Conservation (phyloP, 92 coral and sea anemone genomes). For the Isaurus tuberculatus region DNA sequence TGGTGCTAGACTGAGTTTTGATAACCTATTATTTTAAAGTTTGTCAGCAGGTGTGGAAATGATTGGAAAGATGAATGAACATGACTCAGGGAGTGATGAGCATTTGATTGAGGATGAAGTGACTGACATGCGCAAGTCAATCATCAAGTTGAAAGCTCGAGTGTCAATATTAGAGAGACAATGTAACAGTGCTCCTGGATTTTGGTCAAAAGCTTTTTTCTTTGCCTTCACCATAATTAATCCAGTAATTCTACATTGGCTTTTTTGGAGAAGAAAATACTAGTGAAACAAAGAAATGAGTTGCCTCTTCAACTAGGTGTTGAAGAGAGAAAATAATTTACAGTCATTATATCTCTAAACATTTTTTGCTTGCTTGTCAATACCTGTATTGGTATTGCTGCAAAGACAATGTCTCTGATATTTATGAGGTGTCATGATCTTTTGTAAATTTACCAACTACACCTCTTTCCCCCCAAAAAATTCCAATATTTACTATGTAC, state of each 20-base stretch:
- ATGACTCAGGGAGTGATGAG: constrained; percentile 65
- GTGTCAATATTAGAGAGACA: constrained; percentile 78
- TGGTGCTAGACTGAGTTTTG: too few species aligned
- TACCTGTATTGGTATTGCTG: too few species aligned
- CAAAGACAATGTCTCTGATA: too few species aligned
- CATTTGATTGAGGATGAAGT: constrained; percentile 62
- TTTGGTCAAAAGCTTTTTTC: constrained; percentile 85
- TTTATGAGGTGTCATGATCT: too few species aligned
- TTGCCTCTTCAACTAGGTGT: neutral
- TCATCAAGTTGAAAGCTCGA: constrained; percentile 69
- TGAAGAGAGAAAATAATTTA: neutral
- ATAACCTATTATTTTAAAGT: constrained; percentile 46
- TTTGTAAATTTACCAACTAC: too few species aligned
- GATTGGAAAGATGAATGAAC: constrained; percentile 68
- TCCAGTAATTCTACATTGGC: constrained; percentile 85
- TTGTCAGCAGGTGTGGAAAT: constrained; percentile 73
- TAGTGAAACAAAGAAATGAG: neutral
- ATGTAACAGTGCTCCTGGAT: constrained; percentile 71
- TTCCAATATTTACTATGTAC: too few species aligned
- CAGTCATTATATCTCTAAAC: too few species aligned
- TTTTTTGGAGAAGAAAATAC: constrained; percentile 81
- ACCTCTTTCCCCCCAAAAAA: too few species aligned
- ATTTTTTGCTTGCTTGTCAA: too few species aligned
- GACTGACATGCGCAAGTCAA: constrained; percentile 71
- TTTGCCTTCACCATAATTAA: constrained; percentile 85